Base-by-base conservation (phyloP, 2,888 invertebrate species). In the Caenorhabditis drosophilae region DNA sequence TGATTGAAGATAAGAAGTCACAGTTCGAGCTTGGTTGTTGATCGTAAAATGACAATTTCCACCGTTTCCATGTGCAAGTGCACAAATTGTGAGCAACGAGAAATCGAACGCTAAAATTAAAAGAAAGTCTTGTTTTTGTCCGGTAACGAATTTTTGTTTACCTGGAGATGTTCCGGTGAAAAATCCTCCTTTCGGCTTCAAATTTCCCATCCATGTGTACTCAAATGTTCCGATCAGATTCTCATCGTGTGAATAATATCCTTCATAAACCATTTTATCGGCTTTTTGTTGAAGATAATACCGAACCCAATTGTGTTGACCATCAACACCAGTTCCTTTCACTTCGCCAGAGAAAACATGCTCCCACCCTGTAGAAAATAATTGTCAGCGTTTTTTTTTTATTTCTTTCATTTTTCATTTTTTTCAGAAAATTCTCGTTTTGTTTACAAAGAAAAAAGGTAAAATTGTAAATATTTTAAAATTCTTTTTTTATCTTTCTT, bases 271-370 rank as follows among this genome's bases (percentile, higher is more conserved):
- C 70, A 82, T 82, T 12, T 76, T 49, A 22, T 78, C 79, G 4
- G 70, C 67, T 62, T 82, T 78, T 66, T 82, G 77, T 26, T 73
- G 68, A 23, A 70, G 56, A 48, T 82, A 83, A 59, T 78, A 82
- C 26, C 78, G 48, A n/a, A 77, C 74, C 81, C 81, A 81, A 50
- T 79, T 75, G 66, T 82, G 82, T 48, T 83, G 82, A 11, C 82
- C 82, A 55, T 81, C 80, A 16, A 76, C 66, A 9, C 56, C 64
- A 12, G 40, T 60, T 2, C 67, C 56, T 36, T 75, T 74, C 61
- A 68, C 70, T 51, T 82, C 82, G n/a, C 82, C 82, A 36, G 73
- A 71, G 71, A 79, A 82, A 38, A 82, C 83, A 63, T 82, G 82
- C 60, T 82, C 82, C 67, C 73, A 82, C 9, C 82, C 79, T 76